phyloP scores from a whole-genome alignment of 2,113 vertebrate species.

The Lophius piscatorius region DNA sequence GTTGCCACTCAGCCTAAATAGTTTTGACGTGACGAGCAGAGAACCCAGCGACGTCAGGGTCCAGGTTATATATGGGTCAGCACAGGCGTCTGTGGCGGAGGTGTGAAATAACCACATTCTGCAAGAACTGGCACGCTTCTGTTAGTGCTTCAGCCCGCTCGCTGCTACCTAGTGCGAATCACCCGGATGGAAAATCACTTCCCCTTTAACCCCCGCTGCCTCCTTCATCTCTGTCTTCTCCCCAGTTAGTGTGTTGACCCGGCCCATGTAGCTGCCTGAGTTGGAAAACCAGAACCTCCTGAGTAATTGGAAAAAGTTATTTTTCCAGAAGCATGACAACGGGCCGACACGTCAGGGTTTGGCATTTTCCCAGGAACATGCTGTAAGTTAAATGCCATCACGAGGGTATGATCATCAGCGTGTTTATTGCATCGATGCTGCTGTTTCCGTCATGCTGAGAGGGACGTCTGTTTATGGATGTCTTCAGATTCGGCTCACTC shows the following conservation, averaged over 20 bases:
- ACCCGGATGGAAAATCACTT: conserved; percentile 63
- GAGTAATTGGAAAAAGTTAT: conserved; percentile 55
- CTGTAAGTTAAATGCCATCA: conserved; percentile 50
- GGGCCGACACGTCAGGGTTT: conserved; percentile 31
- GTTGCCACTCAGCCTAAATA: conserved; percentile 28
- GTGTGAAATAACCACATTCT: conserved; percentile 61
- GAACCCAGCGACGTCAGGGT: conserved; percentile 39
- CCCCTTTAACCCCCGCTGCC: conserved; percentile 25
- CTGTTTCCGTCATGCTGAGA: conserved; percentile 14
- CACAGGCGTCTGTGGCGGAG: conserved; percentile 42
- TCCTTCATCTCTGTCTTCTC: conserved; percentile 7
- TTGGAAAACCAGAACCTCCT: conserved; percentile 36
- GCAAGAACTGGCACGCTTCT: conserved; percentile 65
- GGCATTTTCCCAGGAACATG: conserved; percentile 38
- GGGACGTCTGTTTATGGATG: conserved; percentile 40
- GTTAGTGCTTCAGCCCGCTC: conserved; percentile 49
- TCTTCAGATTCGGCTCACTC: conserved; percentile 13
- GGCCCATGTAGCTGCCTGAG: conserved; percentile 51
- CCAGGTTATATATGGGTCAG: conserved; percentile 72
- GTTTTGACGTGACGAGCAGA: conserved; percentile 34
- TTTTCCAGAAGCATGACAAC: conserved; percentile 51
- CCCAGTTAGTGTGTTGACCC: conserved; percentile 46
- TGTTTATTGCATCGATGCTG: conserved; percentile 42
- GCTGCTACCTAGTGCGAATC: conserved; percentile 27
- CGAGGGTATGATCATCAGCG: conserved; percentile 29